Evolutionary conservation across 2,797 vertebrate genomes (phyloP).

Genomic region (Monodelphis domestica): DNA sequence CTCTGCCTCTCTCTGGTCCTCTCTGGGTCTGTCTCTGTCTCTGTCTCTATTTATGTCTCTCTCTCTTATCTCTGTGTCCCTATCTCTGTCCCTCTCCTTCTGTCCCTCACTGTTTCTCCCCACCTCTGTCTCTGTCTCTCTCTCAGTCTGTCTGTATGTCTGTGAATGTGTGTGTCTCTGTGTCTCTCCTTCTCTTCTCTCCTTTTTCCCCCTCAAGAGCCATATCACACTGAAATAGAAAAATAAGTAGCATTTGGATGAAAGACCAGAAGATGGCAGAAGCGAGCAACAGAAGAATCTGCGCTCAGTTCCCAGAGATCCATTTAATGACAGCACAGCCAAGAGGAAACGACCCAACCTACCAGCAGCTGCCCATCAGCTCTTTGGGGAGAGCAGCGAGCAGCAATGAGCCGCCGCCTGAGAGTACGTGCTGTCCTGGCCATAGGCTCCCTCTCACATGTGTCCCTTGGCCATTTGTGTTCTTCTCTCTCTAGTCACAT

Average conservation of each 20-base stretch:
- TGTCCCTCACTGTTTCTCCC: not conserved
- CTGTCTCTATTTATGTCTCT: too few relatives aligned
- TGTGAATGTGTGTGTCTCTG: not conserved
- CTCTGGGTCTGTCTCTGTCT: too few relatives aligned
- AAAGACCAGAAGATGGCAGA: not conserved
- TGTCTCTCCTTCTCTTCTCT: not conserved
- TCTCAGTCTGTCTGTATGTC: not conserved
- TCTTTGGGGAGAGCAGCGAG: too few relatives aligned
- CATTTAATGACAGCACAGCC: not conserved
- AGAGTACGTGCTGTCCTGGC: too few relatives aligned
- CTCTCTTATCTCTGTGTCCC: too few relatives aligned
- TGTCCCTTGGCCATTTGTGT: not conserved
- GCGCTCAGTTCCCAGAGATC: not conserved
- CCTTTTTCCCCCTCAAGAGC: not conserved
- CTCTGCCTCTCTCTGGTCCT: not conserved
- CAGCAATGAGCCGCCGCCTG: too few relatives aligned
- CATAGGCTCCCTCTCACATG: not conserved
- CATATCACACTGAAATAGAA: not conserved
- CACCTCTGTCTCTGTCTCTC: not conserved
- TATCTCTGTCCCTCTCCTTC: not conserved
- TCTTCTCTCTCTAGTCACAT: not conserved
- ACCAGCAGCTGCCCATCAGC: not conserved
- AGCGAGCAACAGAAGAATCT: not conserved
- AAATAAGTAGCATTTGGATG: not conserved
- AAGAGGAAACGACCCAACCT: not conserved